Evolutionary conservation across 2,888 invertebrate species (phyloP), one percentile per base, ranked within the genome.

Genomic region (Drosophila aldrichi): DNA sequence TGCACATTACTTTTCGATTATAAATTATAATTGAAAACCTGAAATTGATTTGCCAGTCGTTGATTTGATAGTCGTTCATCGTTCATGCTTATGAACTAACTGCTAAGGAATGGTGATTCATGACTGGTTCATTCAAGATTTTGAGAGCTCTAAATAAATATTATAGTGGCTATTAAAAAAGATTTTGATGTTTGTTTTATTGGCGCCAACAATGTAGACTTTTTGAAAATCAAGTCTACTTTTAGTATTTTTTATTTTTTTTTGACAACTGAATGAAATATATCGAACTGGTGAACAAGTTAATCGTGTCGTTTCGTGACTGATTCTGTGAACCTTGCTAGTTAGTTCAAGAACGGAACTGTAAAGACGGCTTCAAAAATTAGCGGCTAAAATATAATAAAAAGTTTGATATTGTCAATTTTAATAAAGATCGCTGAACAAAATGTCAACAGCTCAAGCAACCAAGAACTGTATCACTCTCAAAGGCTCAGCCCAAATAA

Each of bases 401-500:
- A 62, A 57, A 34, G 12, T 34, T 44, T 41, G 22, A 14, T n/a
- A 16, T 64, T 32, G 12, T 25, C 5, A 41, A n/a, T 38, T 34
- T 10, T 7, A 6, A 43, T 20, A 16, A 12, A 29, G 44, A 55
- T 44, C n/a, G 7, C 3, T 25, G 6, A 0, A 16, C 3, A 87
- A 67, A 22, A 93, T 93, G 93, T 88, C 92, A 4, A 90, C 88
- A 3, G 65, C 91, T 6, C 93, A 92, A 79, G 90, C 91, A 52
- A 96, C 95, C 16, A 95, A 96, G 89, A 97, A 97, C 89, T 95
- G 96, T 55, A 98, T 99, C 57, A 98, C 98, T 0, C 94, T 99
- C 3, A 97, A 97, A 91, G 99, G 99, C 25, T 99, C 99, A 0
- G 97, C 98, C 0, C 97, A 97, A 93, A 96, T 99, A 65, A 96